A percentile compares a stretch with the other conserved stretches of the same genome.
Evolutionary conservation across 2,888 invertebrate species (phyloP).

Genomic region (Thera obeliscata): DNA sequence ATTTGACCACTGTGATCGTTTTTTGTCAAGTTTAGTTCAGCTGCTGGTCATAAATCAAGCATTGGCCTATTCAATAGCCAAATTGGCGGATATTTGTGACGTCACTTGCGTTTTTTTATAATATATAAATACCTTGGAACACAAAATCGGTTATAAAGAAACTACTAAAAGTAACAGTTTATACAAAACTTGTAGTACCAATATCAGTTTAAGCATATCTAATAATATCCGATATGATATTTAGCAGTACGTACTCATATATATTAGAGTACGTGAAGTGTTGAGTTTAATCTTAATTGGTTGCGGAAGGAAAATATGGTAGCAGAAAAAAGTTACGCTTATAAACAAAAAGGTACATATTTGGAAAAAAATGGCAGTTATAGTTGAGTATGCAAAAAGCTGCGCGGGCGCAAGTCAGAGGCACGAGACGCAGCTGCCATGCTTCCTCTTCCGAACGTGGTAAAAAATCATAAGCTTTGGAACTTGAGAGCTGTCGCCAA

Average conservation of each 20-base stretch:
- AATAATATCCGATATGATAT: too few relatives aligned
- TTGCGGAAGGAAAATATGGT: slow-evolving; percentile 12
- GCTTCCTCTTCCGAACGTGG: slow-evolving; percentile 79
- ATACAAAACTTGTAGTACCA: too few relatives aligned
- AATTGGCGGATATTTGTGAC: slow-evolving; percentile 51
- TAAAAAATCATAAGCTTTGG: slow-evolving; percentile 62
- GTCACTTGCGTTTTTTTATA: slow-evolving; percentile 19
- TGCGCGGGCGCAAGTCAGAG: slow-evolving; percentile 62
- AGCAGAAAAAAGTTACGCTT: slow-evolving; percentile 43
- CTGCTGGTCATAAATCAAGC: slow-evolving; percentile 70
- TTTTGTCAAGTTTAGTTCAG: slow-evolving; percentile 57
- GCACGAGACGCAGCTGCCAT: slow-evolving; percentile 80
- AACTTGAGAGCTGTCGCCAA: slow-evolving; percentile 73
- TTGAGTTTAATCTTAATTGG: slow-evolving; percentile 6
- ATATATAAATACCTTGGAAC: too few relatives aligned
- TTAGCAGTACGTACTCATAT: too few relatives aligned
- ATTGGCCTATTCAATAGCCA: slow-evolving; percentile 57
- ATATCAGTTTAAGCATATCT: too few relatives aligned
- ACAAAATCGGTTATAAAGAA: too few relatives aligned
- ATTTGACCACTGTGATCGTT: slow-evolving; percentile 61
- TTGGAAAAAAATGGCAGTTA: slow-evolving; percentile 60
- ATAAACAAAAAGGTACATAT: slow-evolving; percentile 53
- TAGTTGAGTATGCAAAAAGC: slow-evolving; percentile 74
- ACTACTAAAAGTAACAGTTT: too few relatives aligned
- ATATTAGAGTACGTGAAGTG: background rate